Evolutionary conservation across 2,113 vertebrate species (phyloP), one percentile per base, ranked within the genome.

Genomic region (Puntigrus tetrazona): DNA sequence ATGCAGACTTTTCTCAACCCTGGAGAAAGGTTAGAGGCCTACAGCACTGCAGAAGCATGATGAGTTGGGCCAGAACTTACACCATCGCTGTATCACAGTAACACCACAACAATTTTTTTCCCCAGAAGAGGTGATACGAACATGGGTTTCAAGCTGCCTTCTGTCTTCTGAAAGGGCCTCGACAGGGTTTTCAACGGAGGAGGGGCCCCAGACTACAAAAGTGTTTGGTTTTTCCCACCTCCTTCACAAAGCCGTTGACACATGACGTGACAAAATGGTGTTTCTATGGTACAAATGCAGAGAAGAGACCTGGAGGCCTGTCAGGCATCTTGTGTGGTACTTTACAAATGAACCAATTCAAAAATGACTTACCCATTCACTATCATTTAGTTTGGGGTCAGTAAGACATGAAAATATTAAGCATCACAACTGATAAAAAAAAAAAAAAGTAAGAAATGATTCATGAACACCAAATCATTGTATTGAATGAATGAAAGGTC

Each of bases 241-340:
- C 31, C 25, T 78, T 79, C 14, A 79, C 77, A 61, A 41, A 79
- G 55, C 55, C 55, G 13, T 27, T 16, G 77, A 43, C 55, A 79
- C 55, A 79, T 63, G 77, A 79, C 36, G 7, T 79, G 77, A 61
- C 31, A 78, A 78, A 59, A 78, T 18, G 31, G 76, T 79, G 72
- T 76, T 76, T 83, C 72, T 47, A 76, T 61, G 50, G 52, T 31
- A 27, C 22, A 31, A 25, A 13, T 52, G 70, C 31, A 14, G n/a
- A 74, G 47, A 16, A 6, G 69, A 41, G 82, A 59, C 34, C 31
- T 61, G 34, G 36, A 76, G 47, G 29, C 47, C 74, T 34, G 27
- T 52, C 27, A 41, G 11, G 22, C 75, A 59, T 59, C 76, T 59
- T 59, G 52, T 38, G 52, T n/a, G n/a, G 20, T 55, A 50, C 45